Evolutionary conservation across 2,888 invertebrate species (phyloP).

Genomic region (Platynereis dumerilii): DNA sequence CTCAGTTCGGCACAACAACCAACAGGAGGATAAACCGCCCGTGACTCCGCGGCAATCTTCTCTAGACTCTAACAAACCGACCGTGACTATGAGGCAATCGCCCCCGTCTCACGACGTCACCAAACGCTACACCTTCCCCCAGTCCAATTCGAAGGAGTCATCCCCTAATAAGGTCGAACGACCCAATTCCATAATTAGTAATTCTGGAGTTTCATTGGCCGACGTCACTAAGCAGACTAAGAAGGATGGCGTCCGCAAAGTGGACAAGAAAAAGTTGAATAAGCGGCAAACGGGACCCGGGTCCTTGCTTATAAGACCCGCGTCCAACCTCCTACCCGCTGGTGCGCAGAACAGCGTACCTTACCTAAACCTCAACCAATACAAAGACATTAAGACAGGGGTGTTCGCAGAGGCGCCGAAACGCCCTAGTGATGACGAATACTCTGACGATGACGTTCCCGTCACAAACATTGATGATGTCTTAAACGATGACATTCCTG

Average conservation of each 20-base stretch:
- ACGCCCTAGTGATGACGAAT: conserved; percentile 19
- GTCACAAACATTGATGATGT: conserved; percentile 46
- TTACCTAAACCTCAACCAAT: conserved; percentile 34
- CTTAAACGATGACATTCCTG: conserved; percentile 24
- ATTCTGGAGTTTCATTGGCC: neutral
- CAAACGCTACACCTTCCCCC: too few species aligned
- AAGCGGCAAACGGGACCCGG: conserved; percentile 25
- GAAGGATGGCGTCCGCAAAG: neutral
- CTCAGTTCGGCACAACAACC: too few species aligned
- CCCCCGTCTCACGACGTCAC: too few species aligned
- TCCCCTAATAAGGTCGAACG: neutral
- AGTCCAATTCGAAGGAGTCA: too few species aligned
- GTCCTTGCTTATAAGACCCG: conserved; percentile 36
- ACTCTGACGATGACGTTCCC: conserved; percentile 36
- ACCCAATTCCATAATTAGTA: neutral
- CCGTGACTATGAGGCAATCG: too few species aligned
- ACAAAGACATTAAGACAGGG: conserved; percentile 30
- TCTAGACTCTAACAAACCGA: too few species aligned
- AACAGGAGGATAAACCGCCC: too few species aligned
- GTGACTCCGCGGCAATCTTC: too few species aligned
- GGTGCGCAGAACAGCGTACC: conserved; percentile 27
- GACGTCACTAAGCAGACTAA: too few species aligned
- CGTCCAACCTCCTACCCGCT: conserved; percentile 33
- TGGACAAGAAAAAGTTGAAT: neutral
- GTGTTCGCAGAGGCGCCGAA: conserved; percentile 18